phyloP scores from a whole-genome alignment of 2,888 invertebrate species.

The Caenorhabditis sp. region DNA sequence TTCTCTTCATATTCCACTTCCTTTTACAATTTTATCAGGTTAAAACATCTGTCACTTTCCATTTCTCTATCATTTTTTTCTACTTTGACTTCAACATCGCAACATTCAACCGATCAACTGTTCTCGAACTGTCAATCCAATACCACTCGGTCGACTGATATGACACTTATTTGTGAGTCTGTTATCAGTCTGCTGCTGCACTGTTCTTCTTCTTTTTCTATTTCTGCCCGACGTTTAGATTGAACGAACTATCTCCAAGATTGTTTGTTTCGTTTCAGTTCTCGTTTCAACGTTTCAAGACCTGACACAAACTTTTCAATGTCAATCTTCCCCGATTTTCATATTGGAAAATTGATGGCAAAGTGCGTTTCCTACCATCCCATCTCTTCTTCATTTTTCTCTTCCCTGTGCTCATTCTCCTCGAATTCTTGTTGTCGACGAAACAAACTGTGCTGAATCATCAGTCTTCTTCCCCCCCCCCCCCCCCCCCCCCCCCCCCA shows the following conservation, averaged over 20 bases:
- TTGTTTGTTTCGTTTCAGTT: background rate
- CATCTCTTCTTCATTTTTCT: constrained; percentile 2
- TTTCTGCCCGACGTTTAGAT: background rate
- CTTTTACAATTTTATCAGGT: background rate
- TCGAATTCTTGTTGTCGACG: constrained; percentile 5
- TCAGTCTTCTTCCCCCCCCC: background rate
- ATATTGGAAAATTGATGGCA: background rate
- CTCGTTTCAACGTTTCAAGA: too few relatives aligned
- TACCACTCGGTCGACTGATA: background rate
- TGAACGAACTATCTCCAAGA: background rate
- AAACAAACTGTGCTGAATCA: constrained; percentile 7
- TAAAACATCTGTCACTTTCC: background rate
- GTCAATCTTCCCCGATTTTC: too few relatives aligned
- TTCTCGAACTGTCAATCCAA: background rate
- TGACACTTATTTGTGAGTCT: background rate
- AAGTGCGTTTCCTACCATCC: background rate
- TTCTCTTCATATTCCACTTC: background rate
- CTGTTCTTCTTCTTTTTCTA: background rate
- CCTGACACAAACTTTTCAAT: too few relatives aligned
- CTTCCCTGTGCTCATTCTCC: background rate
- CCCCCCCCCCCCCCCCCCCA: too few relatives aligned
- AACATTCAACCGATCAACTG: background rate
- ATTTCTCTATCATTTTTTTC: background rate
- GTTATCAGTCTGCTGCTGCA: background rate
- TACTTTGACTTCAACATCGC: constrained; percentile 11